Evolutionary conservation across 2,888 invertebrate genomes (phyloP), one percentile per base, ranked within the genome.

Genomic region (Trypoxylon attenuatum): DNA sequence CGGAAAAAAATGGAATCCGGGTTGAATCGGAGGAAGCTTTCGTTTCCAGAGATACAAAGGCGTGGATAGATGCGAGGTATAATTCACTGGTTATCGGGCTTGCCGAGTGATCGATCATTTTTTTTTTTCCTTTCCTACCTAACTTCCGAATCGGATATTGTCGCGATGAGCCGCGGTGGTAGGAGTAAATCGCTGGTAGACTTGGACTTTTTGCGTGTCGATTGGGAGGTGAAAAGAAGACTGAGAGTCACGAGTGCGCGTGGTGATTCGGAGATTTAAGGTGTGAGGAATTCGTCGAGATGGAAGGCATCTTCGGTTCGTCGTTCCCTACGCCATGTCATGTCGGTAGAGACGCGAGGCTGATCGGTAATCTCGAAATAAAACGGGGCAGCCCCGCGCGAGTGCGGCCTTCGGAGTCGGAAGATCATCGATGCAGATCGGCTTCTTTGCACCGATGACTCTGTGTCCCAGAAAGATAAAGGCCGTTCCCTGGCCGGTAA

Each of bases 381-480:
- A 54, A 58, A 56, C 67, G 57, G 55, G 56, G 53, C 52, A 39
- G 60, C 33, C 59, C 45, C 42, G 43, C 46, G 54, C 52, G 33
- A 13, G 58, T 60, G 54, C 19, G 63, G 55, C 27, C 54, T 59
- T 62, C 60, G 72, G 63, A 72, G 72, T 76, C 70, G 67, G 56
- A 73, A 75, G 72, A 76, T 75, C 76, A 77, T 77, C 78, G 76
- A 68, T 73, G 71, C 59, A 75, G 66, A 76, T 77, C 70, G 63
- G 67, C 65, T 57, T 64, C 69, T 69, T 71, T 71, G 71, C 76
- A 46, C 73, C 76, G 76, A 77, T 77, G 78, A 78, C 77, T 77
- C 53, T 54, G 68, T 76, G 78, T 72, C 76, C 78, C 62, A 78
- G 73, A 78, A 79, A 78, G 79, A 78, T 78, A 78, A 78, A 74